Conservation (phyloP, 2,113 vertebrate genomes). For the Pholis gunnellus region DNA sequence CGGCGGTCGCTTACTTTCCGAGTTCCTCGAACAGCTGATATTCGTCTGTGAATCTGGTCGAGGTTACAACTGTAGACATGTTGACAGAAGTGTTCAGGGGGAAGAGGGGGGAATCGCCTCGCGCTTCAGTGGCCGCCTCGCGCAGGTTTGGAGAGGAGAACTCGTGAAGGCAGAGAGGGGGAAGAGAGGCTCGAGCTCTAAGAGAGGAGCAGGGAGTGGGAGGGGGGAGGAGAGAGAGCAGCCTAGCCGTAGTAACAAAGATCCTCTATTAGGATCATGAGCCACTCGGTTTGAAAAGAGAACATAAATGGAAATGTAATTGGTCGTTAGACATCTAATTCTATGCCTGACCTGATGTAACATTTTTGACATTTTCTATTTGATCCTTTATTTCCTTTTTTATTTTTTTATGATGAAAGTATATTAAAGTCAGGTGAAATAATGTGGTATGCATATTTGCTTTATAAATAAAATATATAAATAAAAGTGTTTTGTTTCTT, state of each 20-base stretch:
- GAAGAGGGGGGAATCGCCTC: slow-evolving; percentile 61
- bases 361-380: background rate
- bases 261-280: slow-evolving; percentile 38
- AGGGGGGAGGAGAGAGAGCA: slow-evolving; percentile 44
- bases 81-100: slow-evolving; percentile 72
- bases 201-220: slow-evolving; percentile 52
- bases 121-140: slow-evolving; percentile 76
- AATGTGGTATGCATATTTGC: background rate
- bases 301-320: background rate
- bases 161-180: slow-evolving; percentile 68
- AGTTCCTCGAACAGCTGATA: slow-evolving; percentile 98
- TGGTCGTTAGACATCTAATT: background rate
- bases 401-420: background rate
- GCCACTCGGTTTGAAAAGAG: slow-evolving; percentile 18
- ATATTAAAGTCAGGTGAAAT: background rate
- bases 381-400: background rate
- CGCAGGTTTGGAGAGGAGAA: slow-evolving; percentile 76
- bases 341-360: background rate
- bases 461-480: background rate
- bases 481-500: background rate
- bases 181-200: slow-evolving; percentile 57
- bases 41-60: slow-evolving; percentile 96
- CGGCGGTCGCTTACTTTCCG: slow-evolving; percentile 90
- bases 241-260: slow-evolving; percentile 65
- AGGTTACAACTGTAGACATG: slow-evolving; percentile 95